Evolutionary conservation across 2,113 vertebrate genomes (phyloP).

Genomic region (Erythrocercus mccallii): DNA sequence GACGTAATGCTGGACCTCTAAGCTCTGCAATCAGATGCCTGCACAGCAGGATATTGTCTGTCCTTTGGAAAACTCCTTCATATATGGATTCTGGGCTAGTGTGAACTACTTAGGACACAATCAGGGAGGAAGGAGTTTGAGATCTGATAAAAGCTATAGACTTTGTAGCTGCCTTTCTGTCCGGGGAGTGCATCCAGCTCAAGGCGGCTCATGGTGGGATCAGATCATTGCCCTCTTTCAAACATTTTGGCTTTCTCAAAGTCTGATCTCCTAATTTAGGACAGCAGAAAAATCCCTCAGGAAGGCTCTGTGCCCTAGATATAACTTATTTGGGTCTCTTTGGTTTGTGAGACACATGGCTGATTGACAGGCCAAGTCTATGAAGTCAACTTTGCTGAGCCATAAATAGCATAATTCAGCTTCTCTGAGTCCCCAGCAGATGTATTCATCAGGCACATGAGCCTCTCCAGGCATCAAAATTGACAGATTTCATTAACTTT

Average conservation of each 20-base stretch:
- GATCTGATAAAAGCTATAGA: background rate
- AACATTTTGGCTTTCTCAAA: background rate
- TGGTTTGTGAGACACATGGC: background rate
- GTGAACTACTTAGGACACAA: background rate
- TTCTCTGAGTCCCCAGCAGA: background rate
- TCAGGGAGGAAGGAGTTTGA: background rate
- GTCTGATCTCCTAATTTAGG: background rate
- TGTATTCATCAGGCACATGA: background rate
- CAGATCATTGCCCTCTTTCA: background rate
- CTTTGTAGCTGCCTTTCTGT: background rate
- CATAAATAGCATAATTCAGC: slow-evolving; percentile 23
- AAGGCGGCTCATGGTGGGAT: background rate
- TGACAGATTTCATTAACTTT: slow-evolving; percentile 52
- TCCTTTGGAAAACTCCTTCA: background rate
- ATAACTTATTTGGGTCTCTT: background rate
- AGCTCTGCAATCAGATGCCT: background rate
- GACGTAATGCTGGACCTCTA: fast-evolving
- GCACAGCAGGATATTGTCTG: background rate
- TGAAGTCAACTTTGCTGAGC: background rate
- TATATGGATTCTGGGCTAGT: background rate
- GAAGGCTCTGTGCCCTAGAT: background rate
- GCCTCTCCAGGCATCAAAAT: slow-evolving; percentile 21
- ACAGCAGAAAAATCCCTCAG: background rate
- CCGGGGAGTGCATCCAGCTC: background rate
- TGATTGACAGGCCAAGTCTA: background rate